These are phyloP conservation scores for Megalopta genalis DNA, from an alignment of 1,140 invertebrate species.

Conservation along the genomic window DNA sequence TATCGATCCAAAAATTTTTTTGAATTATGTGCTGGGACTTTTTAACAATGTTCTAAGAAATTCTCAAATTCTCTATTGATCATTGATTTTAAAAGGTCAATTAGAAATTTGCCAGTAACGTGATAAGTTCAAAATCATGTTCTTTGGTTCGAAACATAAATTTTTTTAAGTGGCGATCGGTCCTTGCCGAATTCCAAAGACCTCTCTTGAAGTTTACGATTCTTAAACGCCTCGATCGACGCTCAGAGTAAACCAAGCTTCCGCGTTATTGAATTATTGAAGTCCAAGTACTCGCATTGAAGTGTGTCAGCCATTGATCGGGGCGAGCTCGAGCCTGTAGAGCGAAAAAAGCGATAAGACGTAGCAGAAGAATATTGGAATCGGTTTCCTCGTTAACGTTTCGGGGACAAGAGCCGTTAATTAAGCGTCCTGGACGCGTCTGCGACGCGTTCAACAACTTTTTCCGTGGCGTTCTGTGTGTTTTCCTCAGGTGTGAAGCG, in stretches of 20 bases:
- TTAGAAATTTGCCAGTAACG: too few relatives aligned
- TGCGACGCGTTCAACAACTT: not conserved
- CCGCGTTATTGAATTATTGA: not conserved
- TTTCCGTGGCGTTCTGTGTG: not conserved
- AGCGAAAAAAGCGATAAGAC: not conserved
- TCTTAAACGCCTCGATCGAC: not conserved
- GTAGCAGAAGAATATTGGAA: not conserved
- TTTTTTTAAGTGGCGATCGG: not conserved
- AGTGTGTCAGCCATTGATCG: not conserved
- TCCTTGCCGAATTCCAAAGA: not conserved
- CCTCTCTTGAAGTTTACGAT: not conserved
- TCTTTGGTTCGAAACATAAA: too few relatives aligned
- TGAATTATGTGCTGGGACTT: too few relatives aligned
- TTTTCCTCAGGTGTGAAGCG: not conserved
- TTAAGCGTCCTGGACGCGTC: slow-evolving; percentile 13
- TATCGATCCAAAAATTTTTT: too few relatives aligned
- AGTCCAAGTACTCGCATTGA: not conserved
- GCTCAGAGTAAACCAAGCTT: not conserved
- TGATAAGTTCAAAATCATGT: too few relatives aligned
- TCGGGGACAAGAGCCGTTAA: slow-evolving; percentile 12
- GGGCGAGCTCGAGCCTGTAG: not conserved
- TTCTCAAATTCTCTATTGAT: too few relatives aligned
- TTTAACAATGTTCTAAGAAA: too few relatives aligned
- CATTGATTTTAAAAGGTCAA: too few relatives aligned
- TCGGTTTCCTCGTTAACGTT: slow-evolving; percentile 6